phyloP scores from a whole-genome alignment of 1,140 invertebrate species.

The Papilio aristodemus region DNA sequence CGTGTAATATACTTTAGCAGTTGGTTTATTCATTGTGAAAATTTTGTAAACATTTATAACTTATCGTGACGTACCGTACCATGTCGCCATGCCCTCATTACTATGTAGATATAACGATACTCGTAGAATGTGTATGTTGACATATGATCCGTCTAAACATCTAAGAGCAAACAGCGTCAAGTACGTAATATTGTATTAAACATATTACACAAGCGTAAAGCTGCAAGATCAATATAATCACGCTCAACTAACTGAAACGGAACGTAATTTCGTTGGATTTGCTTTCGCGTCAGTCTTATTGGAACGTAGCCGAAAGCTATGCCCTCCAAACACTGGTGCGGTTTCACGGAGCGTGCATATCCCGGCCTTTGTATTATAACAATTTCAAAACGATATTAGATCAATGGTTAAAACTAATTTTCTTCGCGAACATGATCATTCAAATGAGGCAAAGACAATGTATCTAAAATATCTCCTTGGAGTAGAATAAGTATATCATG shows the following conservation, averaged over 20 bases:
- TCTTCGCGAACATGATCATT: not conserved
- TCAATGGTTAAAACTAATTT: not conserved
- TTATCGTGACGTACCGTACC: not conserved
- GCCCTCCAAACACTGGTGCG: not conserved
- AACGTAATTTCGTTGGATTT: constrained; percentile 50
- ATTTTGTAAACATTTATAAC: too few relatives aligned
- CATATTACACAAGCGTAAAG: constrained; percentile 47
- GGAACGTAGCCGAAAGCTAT: constrained; percentile 25
- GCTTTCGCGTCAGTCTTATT: constrained; percentile 40
- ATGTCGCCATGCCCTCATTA: constrained; percentile 4
- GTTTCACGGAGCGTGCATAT: not conserved
- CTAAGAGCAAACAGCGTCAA: constrained; percentile 47
- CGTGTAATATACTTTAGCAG: too few relatives aligned
- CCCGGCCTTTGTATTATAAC: not conserved
- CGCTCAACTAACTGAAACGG: constrained; percentile 47
- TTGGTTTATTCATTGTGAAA: too few relatives aligned
- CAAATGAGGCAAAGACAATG: not conserved
- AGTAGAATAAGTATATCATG: too few relatives aligned
- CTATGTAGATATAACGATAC: constrained; percentile 1
- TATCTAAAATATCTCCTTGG: too few relatives aligned
- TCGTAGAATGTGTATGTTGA: constrained; percentile 8
- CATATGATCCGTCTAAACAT: constrained; percentile 36
- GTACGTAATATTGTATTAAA: constrained; percentile 56
- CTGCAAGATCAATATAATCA: constrained; percentile 55
- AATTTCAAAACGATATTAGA: not conserved